Base-by-base conservation (phyloP, 2,797 vertebrate genomes). In the Schizothorax lantsangensis region DNA sequence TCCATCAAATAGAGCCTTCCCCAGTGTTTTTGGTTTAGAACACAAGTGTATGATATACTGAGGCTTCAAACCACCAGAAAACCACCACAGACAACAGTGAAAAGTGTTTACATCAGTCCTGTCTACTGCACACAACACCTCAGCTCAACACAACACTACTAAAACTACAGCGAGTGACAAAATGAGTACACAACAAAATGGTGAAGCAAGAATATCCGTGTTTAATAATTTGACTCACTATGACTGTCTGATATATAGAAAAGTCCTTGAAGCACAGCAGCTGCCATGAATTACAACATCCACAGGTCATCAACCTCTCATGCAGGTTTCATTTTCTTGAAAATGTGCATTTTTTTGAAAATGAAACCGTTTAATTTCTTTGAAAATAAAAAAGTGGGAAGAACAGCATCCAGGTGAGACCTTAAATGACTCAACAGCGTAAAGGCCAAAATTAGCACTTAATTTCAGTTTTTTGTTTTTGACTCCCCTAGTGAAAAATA, bases 261-360 rank as follows among this genome's bases (percentile, higher is more conserved):
- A 64, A 45, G 3, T 69, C 6, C 33, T n/a, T 36, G 30, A 38
- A 68, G 26, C 30, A 69, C 21, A 81, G 26, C 57, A 64, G 26
- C 79, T 68, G 11, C 17, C 49, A 40, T 59, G 6, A 36, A 64
- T 57, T 59, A 40, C 45, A 81, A 79, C 85, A 66, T 33, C 57
- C 5, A 66, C 23, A 64, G 36, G 45, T 71, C 62, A 21, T 73
- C 43, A 10, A 75, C 12, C 23, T 36, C 54, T 66, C 36, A 74
- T 9, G n/a, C 10, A 62, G 36, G 80, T 38, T 71, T 87, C 73
- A 52, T 73, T 83, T 72, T 49, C 78, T 23, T 15, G 23, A 23
- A 43, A 62, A 83, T 14, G 19, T 4, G 12, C 64, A 40, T 66
- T 80, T 72, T 40, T 72, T 23, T 15, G 23, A n/a, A 43, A 62